Base-by-base conservation (phyloP, 92 coral and sea anemone species). In the Virgularia gustaviana region DNA sequence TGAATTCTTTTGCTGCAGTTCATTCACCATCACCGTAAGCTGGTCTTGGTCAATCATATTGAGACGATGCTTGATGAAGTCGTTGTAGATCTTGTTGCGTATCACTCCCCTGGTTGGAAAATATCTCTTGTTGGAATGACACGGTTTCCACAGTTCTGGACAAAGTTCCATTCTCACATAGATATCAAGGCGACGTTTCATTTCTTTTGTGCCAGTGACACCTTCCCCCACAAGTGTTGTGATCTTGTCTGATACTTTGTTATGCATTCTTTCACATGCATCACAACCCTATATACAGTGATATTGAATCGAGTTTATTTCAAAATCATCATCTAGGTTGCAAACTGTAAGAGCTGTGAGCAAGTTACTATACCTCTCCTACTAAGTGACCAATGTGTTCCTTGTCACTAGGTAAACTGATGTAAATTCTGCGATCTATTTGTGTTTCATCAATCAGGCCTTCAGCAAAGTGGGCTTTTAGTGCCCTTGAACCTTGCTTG, bases 81-180 rank as follows among this genome's bases (percentile, higher is more conserved):
- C 75, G 25, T 68, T 68, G 38, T 68, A 68, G 60, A 68, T 68
- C 60, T 68, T 68, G 25, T 68, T 68, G 23, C 75, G 55, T 27
- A 68, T 68, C 15, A 68, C 75, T 23, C 75, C 75, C 32, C 9
- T 68, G 60, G 75, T 68, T 6, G 75, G 75, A 61, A 49, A 68
- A 29, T 68, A 68, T 13, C 75, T 59, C 3, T 61, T 59, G 60
- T 68, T 68, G 33, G 75, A 45, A 36, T 68, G 75, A 18, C 75
- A 68, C 15, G 75, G 75, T 68, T 68, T 68, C 75, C 75, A 68
- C 39, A 68, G 35, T 49, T 68, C 75, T 0, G 75, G 75, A 49
- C 75, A 49, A 6, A 68, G 54, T 25, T 68, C 41, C n/a, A 61
- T 68, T 32, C 36, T 68, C 10, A 68, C 75, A 49, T 27, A 68